Evolutionary conservation across 2,888 invertebrate genomes (phyloP), one percentile per base, ranked within the genome.

Genomic region (Harpagoxenus sublaevis): DNA sequence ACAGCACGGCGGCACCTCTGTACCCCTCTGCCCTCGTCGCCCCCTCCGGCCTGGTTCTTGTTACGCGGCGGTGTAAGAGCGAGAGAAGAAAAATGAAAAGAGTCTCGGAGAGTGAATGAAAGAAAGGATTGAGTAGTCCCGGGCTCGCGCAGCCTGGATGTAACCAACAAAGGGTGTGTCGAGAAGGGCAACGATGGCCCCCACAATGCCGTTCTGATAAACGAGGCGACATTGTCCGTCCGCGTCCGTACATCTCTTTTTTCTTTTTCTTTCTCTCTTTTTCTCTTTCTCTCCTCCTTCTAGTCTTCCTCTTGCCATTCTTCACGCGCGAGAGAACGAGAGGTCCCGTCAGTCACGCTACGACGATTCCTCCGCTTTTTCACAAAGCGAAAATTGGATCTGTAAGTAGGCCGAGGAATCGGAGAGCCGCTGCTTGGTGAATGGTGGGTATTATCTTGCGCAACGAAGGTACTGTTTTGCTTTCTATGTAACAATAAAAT

Each of bases 141-240:
- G 90, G 90, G 90, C 90, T 91, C 71, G 12, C 48, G 66, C 88
- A 84, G 70, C 79, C 87, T 90, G 89, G 89, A 93, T 93, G 94
- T 93, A 92, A 92, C 89, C 92, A 93, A 94, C 94, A 94, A 94
- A 94, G 91, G 91, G 94, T 93, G 93, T 94, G 94, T 94, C 94
- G 94, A 94, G 92, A 89, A 90, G 90, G 91, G 90, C 92, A 92
- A 92, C 92, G 93, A 94, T 93, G 91, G 79, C 89, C 90, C 91
- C 91, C 88, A 94, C 94, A 94, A 94, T 94, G 92, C 93, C 89
- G 89, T 90, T 91, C 94, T 94, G 94, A 94, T 94, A 94, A 94
- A 94, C 94, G 94, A 94, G 94, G 92, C 92, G 92, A 94, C 94
- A 94, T 94, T 94, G 94, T 94, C 93, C 93, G 94, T 92, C 91